Evolutionary conservation across 2,888 invertebrate genomes (phyloP).

Genomic region (Pomacea canaliculata): DNA sequence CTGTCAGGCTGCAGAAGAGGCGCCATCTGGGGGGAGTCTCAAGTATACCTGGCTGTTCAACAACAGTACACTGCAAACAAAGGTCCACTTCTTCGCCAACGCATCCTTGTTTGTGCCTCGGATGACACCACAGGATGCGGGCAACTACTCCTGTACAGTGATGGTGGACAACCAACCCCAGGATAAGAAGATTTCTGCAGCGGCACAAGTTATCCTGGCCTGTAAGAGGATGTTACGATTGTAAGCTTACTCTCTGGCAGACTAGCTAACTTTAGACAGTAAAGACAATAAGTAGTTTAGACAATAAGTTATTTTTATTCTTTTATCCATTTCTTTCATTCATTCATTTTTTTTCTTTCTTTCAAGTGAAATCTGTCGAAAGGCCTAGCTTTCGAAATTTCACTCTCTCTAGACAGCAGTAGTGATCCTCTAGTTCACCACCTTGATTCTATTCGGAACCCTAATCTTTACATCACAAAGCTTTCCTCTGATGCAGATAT

Average conservation of each 20-base stretch:
- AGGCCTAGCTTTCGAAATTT: no score
- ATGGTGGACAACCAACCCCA: slow-evolving; percentile 4
- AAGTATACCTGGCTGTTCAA: slow-evolving; percentile 50
- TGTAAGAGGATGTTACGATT: slow-evolving; percentile 47
- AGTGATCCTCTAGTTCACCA: no score
- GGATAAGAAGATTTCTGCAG: slow-evolving; percentile 25
- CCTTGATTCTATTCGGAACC: no score
- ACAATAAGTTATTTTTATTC: no score
- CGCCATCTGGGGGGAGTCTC: slow-evolving; percentile 15
- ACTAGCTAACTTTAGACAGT: no score
- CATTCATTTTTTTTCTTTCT: no score
- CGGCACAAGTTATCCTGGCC: slow-evolving; percentile 52
- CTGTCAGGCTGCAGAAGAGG: slow-evolving; percentile 44
- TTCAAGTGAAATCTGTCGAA: no score
- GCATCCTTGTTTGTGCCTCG: slow-evolving; percentile 56
- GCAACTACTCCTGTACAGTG: slow-evolving; percentile 57
- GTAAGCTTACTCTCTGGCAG: no score
- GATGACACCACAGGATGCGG: slow-evolving; percentile 45
- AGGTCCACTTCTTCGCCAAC: slow-evolving; percentile 51
- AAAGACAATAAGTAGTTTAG: no score
- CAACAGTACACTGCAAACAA: slow-evolving; percentile 32
- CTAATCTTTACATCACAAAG: no score
- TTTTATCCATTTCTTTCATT: no score
- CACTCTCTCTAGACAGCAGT: no score
- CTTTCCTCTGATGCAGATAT: slow-evolving; percentile 45